Evolutionary conservation across 2,888 invertebrate species (phyloP), one percentile per base, ranked within the genome.

Genomic region (Epirrita christyi): DNA sequence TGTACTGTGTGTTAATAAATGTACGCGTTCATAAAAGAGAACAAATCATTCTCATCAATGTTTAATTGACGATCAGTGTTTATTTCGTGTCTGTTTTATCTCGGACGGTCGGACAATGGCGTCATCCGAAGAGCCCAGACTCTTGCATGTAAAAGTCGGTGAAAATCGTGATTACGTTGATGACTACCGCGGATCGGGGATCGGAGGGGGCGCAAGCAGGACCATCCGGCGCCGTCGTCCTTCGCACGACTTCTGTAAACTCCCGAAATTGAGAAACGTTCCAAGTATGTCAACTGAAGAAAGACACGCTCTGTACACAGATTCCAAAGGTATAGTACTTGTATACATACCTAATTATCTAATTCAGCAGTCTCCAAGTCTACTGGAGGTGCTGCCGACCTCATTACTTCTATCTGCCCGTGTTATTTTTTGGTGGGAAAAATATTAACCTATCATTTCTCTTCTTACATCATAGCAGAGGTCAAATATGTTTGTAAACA

Each of bases 401-500:
- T n/a, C 10, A 15, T 49, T 49, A 55, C 14, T 48, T 52, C 45
- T n/a, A 27, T 49, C 43, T 53, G 38, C 32, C 55, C 40, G 38
- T 65, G 47, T 59, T 66, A 71, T 67, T 71, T 87, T 88, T 89
- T 88, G 91, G 91, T 86, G 91, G 91, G 90, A 90, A 90, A 87
- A 73, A 64, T 75, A 71, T 76, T 91, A 91, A 90, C 90, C 91
- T 91, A 88, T 81, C 71, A 68, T 72, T 73, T 66, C 70, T 66
- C 71, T 76, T 83, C 83, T 89, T 89, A 88, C 88, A 89, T 90
- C 87, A 88, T 70, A 80, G 62, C 64, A 76, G 90, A 88, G 90
- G 91, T 89, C 89, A 88, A 68, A 78, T 72, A 67, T 92, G 91
- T 92, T 91, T 84, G 90, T 90, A 85, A 92, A 92, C 91, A 92